phyloP scores from a whole-genome alignment of 1,140 invertebrate species.

The Notospermus geniculatus region DNA sequence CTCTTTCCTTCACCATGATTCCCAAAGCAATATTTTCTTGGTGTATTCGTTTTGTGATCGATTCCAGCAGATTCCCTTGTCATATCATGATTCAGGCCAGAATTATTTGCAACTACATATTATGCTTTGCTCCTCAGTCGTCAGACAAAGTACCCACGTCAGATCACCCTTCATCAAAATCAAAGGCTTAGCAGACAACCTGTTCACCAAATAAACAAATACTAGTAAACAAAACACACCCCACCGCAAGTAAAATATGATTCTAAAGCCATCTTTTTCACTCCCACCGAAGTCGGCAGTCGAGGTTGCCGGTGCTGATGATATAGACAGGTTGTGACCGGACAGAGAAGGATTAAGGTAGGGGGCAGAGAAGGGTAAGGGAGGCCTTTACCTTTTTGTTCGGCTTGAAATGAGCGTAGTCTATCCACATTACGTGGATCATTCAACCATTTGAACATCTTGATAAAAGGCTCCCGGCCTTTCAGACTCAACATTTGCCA shows the following conservation, averaged over 20 bases:
- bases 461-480: conserved; percentile 94
- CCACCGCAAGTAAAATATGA: not conserved
- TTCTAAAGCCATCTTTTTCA: not conserved
- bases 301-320: not conserved
- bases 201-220: no score
- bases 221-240: not conserved
- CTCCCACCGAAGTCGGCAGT: not conserved
- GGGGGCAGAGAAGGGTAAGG: conserved; percentile 8
- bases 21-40: no score
- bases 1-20: no score
- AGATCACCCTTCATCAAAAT: no score
- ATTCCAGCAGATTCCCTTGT: no score
- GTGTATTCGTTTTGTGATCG: no score
- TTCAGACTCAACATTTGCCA: conserved; percentile 99
- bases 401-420: conserved; percentile 59
- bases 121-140: no score
- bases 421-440: conserved; percentile 90
- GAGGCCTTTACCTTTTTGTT: conserved; percentile 51
- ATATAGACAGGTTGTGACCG: conserved; percentile 10
- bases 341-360: conserved; percentile 8
- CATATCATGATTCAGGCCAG: no score
- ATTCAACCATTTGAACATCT: conserved; percentile 96
- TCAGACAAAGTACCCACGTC: no score
- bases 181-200: no score
- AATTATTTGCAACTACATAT: no score